Percentiles rank a stretch among this genome's conserved stretches.
phyloP scores from a whole-genome alignment of 2,888 invertebrate genomes.

The Sisyra nigra region DNA sequence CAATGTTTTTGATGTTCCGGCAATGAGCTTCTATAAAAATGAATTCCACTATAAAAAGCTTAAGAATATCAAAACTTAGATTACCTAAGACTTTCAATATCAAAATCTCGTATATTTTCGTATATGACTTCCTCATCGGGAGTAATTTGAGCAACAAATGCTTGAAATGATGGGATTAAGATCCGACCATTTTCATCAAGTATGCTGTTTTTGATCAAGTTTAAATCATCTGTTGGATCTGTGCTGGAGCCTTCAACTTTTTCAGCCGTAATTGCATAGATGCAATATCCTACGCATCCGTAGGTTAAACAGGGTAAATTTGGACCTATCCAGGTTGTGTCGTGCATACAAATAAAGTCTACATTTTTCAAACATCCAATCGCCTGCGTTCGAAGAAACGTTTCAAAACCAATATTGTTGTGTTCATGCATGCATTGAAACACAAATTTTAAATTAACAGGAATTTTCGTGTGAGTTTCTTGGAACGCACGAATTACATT shows the following conservation, averaged over 20 bases:
- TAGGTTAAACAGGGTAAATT: slow-evolving; percentile 28
- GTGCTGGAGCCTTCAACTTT: slow-evolving; percentile 17
- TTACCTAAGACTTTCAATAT: slow-evolving; percentile 22
- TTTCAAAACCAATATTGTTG: slow-evolving; percentile 23
- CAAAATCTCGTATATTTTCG: slow-evolving; percentile 23
- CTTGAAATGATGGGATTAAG: slow-evolving; percentile 22
- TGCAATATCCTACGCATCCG: slow-evolving; percentile 21
- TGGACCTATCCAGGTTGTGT: slow-evolving; percentile 28
- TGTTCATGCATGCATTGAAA: slow-evolving; percentile 27
- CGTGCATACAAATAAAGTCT: slow-evolving; percentile 24
- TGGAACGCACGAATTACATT: slow-evolving; percentile 25
- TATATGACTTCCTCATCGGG: slow-evolving; percentile 30
- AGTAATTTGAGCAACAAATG: slow-evolving; percentile 24
- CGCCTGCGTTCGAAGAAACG: slow-evolving; percentile 17
- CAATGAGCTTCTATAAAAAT: slow-evolving; percentile 14
- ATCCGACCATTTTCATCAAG: slow-evolving; percentile 21
- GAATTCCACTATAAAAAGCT: too few relatives aligned
- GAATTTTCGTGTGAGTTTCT: slow-evolving; percentile 20
- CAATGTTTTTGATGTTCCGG: slow-evolving; percentile 22
- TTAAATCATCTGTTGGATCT: slow-evolving; percentile 26
- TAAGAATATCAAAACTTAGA: too few relatives aligned
- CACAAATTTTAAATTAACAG: slow-evolving; percentile 29
- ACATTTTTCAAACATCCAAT: slow-evolving; percentile 21
- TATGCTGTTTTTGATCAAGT: slow-evolving; percentile 21
- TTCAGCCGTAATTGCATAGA: slow-evolving; percentile 14